Base-by-base conservation (phyloP, 2,888 invertebrate species). In the Epirrhoe tristata region DNA sequence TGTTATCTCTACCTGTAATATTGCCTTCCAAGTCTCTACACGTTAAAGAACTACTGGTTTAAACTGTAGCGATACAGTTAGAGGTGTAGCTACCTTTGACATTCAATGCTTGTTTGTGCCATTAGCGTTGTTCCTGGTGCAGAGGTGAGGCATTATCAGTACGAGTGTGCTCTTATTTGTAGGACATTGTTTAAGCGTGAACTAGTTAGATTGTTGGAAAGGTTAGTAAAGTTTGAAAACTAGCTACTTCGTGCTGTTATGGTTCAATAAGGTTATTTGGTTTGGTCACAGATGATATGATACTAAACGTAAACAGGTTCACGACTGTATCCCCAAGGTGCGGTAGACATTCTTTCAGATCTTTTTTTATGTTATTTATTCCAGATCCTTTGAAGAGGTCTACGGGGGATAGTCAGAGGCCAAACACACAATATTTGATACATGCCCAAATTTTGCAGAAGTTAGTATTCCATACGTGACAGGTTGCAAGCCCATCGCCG, bases 31-130 rank as follows among this genome's bases (percentile, higher is more conserved):
- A 24, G 24, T 24, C 24, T 24, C 3, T 24, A 24, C 24, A 24
- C 24, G 24, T 24, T 12, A 43, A 43, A 12, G 39, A 43, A 74
- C 66, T 63, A 68, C 75, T 24, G 24, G 24, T 24, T 31, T 31
- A 46, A 55, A 58, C 62, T 62, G 58, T 63, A 54, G 55, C 36
- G 67, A 73, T 76, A 77, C 77, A 74, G 77, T 79, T 78, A 81
- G 67, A 63, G 69, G 70, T 24, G 39, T 65, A 59, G 53, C 39
- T 66, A 66, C 73, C 78, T 76, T 80, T 74, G 74, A 76, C 63
- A 75, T 74, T 68, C 69, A 76, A 76, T 67, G 73, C 69, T 74
- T 73, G 58, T 58, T 61, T 16, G 67, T 46, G 12, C 39, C 39
- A 43, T 43, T 43, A 63, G 46, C 53, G 36, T 57, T 63, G 59